phyloP scores from a whole-genome alignment of 1,140 invertebrate genomes.

The Xylocopa sonorina region DNA sequence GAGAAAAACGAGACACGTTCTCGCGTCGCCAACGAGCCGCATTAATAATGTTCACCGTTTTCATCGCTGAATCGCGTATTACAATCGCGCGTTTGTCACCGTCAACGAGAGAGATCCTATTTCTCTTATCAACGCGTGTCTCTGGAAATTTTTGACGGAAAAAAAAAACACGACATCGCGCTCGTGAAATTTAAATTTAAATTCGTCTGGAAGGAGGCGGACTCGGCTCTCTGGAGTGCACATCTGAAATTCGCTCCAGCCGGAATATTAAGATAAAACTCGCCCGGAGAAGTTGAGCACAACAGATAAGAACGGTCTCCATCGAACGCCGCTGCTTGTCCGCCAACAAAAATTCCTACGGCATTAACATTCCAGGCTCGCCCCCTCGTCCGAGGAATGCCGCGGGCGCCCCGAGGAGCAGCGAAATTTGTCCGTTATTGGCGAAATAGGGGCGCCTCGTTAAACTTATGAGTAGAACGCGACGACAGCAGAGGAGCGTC shows the following conservation, averaged over 20 bases:
- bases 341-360: not conserved
- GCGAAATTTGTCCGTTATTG: conserved; percentile 19
- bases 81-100: not conserved
- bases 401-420: not conserved
- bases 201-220: not conserved
- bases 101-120: not conserved
- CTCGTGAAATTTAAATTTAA: not conserved
- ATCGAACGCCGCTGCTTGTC: not conserved
- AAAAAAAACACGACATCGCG: too few species aligned
- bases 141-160: too few species aligned
- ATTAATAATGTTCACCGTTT: conserved; percentile 14
- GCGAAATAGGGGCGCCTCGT: not conserved
- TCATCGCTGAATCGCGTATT: not conserved
- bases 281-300: not conserved
- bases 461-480: not conserved
- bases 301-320: not conserved
- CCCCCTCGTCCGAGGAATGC: too few species aligned
- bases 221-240: not conserved
- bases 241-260: not conserved
- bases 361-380: not conserved
- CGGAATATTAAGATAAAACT: not conserved
- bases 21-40: not conserved
- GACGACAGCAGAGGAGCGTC: not conserved
- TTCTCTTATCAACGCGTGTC: not conserved
- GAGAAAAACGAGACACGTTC: not conserved